Evolutionary conservation across 2,888 invertebrate genomes (phyloP).

Genomic region (Oligia fasciuncula): DNA sequence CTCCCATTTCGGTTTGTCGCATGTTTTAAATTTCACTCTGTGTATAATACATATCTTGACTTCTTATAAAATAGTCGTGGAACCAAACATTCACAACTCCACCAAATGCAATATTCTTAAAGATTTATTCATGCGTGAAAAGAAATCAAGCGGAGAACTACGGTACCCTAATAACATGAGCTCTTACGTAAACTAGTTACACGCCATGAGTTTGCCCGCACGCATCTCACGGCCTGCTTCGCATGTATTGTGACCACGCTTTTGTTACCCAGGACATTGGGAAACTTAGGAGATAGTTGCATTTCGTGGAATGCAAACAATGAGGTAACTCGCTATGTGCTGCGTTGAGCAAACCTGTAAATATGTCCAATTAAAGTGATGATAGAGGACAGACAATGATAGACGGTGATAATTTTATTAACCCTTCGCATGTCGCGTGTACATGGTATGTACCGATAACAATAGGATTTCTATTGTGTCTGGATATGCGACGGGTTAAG

Average conservation of each 20-base stretch:
- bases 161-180: constrained; percentile 20
- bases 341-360: not conserved
- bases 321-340: not conserved
- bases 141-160: not conserved
- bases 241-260: constrained; percentile 61
- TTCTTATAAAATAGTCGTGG: not conserved
- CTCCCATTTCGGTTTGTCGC: too few relatives aligned
- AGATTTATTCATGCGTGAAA: not conserved
- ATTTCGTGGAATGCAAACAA: constrained; percentile 9
- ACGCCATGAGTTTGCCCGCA: constrained; percentile 9
- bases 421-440: too few relatives aligned
- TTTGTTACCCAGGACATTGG: constrained; percentile 42
- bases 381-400: not conserved
- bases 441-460: too few relatives aligned
- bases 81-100: too few relatives aligned
- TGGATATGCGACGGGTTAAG: too few relatives aligned
- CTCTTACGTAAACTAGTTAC: constrained; percentile 26
- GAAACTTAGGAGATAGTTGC: constrained; percentile 26
- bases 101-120: not conserved
- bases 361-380: not conserved
- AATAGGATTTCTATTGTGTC: too few relatives aligned
- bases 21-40: too few relatives aligned
- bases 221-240: constrained; percentile 61
- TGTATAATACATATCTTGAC: too few relatives aligned
- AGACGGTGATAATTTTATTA: not conserved